These are phyloP conservation scores for Coreoperca whiteheadi DNA, from an alignment of 2,113 vertebrate species.

Conservation along the genomic window DNA sequence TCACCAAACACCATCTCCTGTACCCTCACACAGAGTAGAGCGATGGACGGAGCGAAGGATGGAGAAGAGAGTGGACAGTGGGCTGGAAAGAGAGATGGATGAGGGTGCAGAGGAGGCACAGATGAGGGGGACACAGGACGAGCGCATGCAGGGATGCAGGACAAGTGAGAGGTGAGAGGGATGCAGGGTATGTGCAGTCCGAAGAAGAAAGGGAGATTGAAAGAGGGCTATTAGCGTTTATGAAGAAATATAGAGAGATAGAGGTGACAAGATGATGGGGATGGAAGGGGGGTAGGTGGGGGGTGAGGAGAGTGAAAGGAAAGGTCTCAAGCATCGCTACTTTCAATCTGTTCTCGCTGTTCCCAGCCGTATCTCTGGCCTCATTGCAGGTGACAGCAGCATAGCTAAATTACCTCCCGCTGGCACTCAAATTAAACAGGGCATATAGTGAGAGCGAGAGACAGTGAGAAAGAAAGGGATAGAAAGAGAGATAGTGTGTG, in stretches of 20 bases:
- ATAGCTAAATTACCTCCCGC: slow-evolving; percentile 86
- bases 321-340: slow-evolving; percentile 76
- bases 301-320: slow-evolving; percentile 43
- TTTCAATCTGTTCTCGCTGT: slow-evolving; percentile 70
- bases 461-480: slow-evolving; percentile 43
- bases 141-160: slow-evolving; percentile 5
- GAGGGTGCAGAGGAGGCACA: neutral
- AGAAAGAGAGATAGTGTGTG: slow-evolving; percentile 17
- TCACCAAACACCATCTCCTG: slow-evolving; percentile 68
- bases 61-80: slow-evolving; percentile 42
- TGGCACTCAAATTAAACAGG: slow-evolving; percentile 84
- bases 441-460: slow-evolving; percentile 60
- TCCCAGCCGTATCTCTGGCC: slow-evolving; percentile 67
- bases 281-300: neutral
- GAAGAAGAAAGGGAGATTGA: slow-evolving; percentile 46
- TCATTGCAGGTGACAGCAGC: slow-evolving; percentile 82
- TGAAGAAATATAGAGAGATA: slow-evolving; percentile 65
- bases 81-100: slow-evolving; percentile 11
- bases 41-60: slow-evolving; percentile 21
- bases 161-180: neutral
- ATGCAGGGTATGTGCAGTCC: slow-evolving; percentile 16
- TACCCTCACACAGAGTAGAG: slow-evolving; percentile 30
- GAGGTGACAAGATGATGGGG: slow-evolving; percentile 65
- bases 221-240: slow-evolving; percentile 59
- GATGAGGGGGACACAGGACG: slow-evolving; percentile 1